These are phyloP conservation scores for Coptotermes formosanus DNA, from an alignment of 1,140 invertebrate genomes.

Conservation along the genomic window DNA sequence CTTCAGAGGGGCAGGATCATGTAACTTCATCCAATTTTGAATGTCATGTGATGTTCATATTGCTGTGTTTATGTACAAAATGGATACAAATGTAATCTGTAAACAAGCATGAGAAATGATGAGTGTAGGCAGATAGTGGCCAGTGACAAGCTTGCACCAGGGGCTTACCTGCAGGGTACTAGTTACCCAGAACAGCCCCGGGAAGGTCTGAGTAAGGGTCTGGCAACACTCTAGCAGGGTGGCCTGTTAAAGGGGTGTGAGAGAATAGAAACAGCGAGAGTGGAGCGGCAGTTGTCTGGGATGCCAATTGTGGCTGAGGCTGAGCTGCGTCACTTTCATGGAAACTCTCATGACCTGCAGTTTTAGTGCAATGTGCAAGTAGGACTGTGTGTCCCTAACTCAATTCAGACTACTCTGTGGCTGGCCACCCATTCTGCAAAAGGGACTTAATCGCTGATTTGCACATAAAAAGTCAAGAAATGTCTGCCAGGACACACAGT, in stretches of 20 bases:
- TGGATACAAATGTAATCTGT: no score
- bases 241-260: conserved; percentile 52
- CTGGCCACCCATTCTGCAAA: conserved; percentile 42
- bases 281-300: conserved; percentile 40
- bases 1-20: no score
- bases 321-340: conserved; percentile 43
- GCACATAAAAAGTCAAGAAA: no score
- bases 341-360: conserved; percentile 54
- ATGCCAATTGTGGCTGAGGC: conserved; percentile 42
- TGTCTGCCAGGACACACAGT: no score
- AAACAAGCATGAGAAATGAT: no score
- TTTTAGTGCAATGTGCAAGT: conserved; percentile 59
- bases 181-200: conserved; percentile 52
- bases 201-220: conserved; percentile 59
- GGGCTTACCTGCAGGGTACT: conserved; percentile 55
- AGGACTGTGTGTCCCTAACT: conserved; percentile 49
- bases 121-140: neutral
- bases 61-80: no score
- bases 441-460: no score
- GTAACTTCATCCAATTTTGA: no score
- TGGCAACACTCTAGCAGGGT: conserved; percentile 52
- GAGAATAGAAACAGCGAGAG: conserved; percentile 52
- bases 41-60: no score
- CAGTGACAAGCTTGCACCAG: conserved; percentile 56
- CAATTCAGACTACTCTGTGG: conserved; percentile 62